Percentiles rank a stretch among this genome's conserved stretches.
Evolutionary conservation across 2,113 vertebrate species (phyloP).

Genomic region (Antechinus flavipes): DNA sequence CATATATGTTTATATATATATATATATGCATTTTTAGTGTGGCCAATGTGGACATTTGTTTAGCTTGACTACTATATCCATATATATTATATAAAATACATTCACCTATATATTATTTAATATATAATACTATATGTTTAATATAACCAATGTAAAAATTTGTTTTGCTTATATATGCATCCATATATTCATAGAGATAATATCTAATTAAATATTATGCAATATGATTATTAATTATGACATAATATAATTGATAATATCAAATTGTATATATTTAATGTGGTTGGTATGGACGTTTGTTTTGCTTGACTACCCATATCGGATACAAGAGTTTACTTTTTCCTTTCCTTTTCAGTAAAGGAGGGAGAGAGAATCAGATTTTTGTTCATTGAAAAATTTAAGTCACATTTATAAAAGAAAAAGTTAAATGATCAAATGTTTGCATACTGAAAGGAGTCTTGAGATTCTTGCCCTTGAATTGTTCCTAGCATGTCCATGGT

Average conservation of each 20-base stretch:
- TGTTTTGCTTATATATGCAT: not conserved
- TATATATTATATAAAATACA: too few relatives aligned
- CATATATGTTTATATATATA: too few relatives aligned
- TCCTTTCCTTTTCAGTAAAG: not conserved
- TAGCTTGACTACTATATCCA: too few relatives aligned
- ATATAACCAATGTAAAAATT: not conserved
- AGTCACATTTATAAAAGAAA: not conserved
- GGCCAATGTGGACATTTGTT: too few relatives aligned
- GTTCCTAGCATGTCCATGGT: not conserved
- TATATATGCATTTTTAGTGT: too few relatives aligned
- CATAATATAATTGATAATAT: not conserved
- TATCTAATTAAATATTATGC: not conserved
- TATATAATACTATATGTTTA: not conserved
- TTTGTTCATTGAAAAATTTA: not conserved
- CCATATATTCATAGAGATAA: not conserved
- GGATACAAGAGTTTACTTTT: not conserved
- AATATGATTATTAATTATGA: not conserved
- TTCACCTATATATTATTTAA: too few relatives aligned
- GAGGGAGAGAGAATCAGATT: not conserved
- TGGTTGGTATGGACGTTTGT: not conserved
- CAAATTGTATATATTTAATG: not conserved
- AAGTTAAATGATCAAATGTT: not conserved
- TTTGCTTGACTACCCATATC: not conserved
- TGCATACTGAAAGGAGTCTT: not conserved
- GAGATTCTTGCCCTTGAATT: not conserved